Evolutionary conservation across 2,113 vertebrate species (phyloP).

Genomic region (Tautogolabrus adspersus): DNA sequence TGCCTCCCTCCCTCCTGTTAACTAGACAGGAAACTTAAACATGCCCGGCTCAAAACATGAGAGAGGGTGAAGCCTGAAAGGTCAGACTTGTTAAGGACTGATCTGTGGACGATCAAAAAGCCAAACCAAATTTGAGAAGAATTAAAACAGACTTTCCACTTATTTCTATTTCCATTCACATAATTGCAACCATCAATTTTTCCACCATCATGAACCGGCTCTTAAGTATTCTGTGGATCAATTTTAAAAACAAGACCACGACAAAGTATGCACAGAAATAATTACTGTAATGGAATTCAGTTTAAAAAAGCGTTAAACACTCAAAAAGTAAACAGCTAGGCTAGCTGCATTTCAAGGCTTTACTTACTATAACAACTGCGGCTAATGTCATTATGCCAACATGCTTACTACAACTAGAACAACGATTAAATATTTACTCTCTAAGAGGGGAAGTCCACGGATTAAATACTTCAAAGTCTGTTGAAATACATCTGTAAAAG

Average conservation of each 20-base stretch:
- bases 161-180: neutral
- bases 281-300: too few species aligned
- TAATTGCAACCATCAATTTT: neutral
- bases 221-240: neutral
- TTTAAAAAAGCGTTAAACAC: too few species aligned
- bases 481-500: too few species aligned
- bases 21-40: slow-evolving; percentile 69
- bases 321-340: too few species aligned
- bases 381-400: too few species aligned
- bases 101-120: neutral
- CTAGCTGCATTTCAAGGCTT: too few species aligned
- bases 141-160: slow-evolving; percentile 18
- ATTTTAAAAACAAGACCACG: neutral
- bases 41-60: slow-evolving; percentile 43
- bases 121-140: neutral
- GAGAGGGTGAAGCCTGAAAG: slow-evolving; percentile 31
- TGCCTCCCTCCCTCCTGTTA: slow-evolving; percentile 56
- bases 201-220: neutral
- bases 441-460: too few species aligned
- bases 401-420: too few species aligned
- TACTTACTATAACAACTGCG: neutral
- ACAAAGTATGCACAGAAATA: too few species aligned
- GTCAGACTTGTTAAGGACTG: slow-evolving; percentile 34
- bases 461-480: too few species aligned
- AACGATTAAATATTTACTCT: too few species aligned